Evolutionary conservation across 2,113 vertebrate genomes (phyloP).

Genomic region (Bubalus kerabau): DNA sequence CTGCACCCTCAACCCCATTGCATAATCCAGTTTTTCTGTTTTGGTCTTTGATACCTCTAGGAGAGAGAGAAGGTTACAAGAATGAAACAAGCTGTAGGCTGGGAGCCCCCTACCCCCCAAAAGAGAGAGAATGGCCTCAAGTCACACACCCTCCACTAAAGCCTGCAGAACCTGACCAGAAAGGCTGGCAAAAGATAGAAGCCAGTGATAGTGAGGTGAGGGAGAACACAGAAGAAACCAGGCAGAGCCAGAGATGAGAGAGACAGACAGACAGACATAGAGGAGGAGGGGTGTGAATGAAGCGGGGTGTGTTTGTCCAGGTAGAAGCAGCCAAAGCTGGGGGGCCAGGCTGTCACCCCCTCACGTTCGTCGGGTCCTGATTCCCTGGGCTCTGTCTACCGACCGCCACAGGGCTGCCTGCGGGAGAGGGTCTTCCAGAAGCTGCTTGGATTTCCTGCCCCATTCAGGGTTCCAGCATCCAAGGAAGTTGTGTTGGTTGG

Average conservation of each 20-base stretch:
- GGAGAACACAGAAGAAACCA: background rate
- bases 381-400: background rate
- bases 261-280: background rate
- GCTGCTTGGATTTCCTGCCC: background rate
- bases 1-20: background rate
- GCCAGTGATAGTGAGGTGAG: background rate
- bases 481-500: background rate
- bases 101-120: rapidly evolving
- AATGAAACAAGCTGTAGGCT: too few relatives aligned
- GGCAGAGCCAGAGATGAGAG: background rate
- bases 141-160: background rate
- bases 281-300: background rate
- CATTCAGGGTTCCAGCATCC: background rate
- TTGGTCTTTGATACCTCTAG: background rate
- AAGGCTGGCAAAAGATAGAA: background rate
- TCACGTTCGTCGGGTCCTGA: background rate
- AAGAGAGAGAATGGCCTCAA: background rate
- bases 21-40: background rate
- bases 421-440: background rate
- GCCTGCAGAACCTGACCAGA: background rate
- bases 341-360: background rate
- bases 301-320: rapidly evolving
- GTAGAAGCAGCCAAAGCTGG: background rate
- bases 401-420: background rate
- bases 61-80: background rate